These are phyloP conservation scores for Epizoanthus illoricatus DNA, from an alignment of 92 coral and sea anemone genomes.

Conservation along the genomic window DNA sequence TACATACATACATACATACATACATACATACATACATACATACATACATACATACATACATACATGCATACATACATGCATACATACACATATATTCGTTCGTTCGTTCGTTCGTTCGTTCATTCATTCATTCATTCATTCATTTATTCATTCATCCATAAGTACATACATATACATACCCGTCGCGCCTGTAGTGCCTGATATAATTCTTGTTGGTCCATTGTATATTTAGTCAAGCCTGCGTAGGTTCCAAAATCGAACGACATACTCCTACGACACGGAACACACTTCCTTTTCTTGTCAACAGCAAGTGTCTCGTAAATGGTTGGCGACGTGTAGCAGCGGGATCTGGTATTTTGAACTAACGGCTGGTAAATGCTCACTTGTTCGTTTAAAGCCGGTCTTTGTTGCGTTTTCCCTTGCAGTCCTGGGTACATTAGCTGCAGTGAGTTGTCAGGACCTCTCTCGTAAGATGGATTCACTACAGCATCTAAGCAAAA, in stretches of 20 bases:
- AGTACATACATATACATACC: background rate
- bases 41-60: too few species aligned
- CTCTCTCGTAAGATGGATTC: constrained; percentile 30
- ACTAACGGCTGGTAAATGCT: constrained; percentile 32
- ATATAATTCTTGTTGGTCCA: constrained; percentile 30
- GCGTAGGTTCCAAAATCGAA: constrained; percentile 17
- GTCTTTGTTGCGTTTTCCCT: background rate
- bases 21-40: too few species aligned
- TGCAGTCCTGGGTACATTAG: background rate
- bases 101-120: too few species aligned
- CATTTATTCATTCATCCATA: background rate
- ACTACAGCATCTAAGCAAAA: background rate
- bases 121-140: too few species aligned
- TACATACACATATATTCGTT: too few species aligned
- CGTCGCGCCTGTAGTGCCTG: constrained; percentile 9
- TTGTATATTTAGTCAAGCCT: constrained; percentile 1
- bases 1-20: too few species aligned
- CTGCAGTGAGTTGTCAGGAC: constrained; percentile 18
- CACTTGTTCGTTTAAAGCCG: constrained; percentile 15
- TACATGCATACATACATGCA: too few species aligned
- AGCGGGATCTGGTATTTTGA: constrained; percentile 21
- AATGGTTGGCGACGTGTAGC: constrained; percentile 17
- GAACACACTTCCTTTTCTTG: background rate
- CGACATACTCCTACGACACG: background rate
- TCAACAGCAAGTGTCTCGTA: background rate